phyloP scores from a whole-genome alignment of 2,113 vertebrate species.

The Eretmochelys imbricata region DNA sequence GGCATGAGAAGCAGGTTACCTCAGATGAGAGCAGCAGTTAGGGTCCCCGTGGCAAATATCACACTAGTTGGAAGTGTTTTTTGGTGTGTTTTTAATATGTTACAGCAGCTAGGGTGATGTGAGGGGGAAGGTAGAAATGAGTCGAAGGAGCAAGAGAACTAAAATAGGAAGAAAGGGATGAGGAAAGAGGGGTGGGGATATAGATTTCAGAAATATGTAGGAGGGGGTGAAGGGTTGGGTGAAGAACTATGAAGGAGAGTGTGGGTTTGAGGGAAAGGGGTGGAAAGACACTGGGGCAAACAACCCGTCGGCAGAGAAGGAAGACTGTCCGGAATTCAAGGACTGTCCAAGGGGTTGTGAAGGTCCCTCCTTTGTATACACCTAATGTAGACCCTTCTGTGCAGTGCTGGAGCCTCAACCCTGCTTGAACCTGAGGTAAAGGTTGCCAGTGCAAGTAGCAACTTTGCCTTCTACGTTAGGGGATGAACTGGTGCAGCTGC shows the following conservation, averaged over 20 bases:
- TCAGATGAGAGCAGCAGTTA: background rate
- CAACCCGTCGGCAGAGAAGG: background rate
- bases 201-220: background rate
- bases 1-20: background rate
- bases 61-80: background rate
- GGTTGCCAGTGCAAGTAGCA: background rate
- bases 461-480: background rate
- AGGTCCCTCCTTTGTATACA: background rate
- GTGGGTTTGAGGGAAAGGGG: accelerated
- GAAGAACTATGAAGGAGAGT: background rate
- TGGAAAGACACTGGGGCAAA: background rate
- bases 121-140: too few relatives aligned
- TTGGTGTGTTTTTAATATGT: background rate
- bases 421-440: background rate
- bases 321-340: background rate
- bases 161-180: background rate
- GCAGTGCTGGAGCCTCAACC: background rate
- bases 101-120: background rate
- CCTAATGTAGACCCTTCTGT: background rate
- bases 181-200: background rate
- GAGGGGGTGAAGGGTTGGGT: background rate
- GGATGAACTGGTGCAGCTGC: background rate
- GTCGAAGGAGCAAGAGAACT: background rate
- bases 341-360: background rate
- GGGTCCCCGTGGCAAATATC: background rate